These are phyloP conservation scores for Sanderia malayensis DNA, from an alignment of 30 jellyfish, hydroid and myxozoan genomes.

Conservation along the genomic window DNA sequence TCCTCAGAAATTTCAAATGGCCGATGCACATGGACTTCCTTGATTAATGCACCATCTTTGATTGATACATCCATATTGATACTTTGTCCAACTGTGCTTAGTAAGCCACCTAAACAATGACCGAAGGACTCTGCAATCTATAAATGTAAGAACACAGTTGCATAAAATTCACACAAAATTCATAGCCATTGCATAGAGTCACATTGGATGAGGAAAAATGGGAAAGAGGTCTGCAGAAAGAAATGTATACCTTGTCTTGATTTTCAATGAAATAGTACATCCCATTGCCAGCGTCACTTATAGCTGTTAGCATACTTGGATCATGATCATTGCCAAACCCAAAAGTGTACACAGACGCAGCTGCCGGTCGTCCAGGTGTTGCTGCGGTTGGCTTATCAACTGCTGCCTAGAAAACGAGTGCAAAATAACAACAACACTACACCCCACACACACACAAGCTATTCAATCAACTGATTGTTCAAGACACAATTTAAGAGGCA, in stretches of 20 bases:
- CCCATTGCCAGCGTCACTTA: slow-evolving; percentile 93
- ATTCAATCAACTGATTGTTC: too few species aligned
- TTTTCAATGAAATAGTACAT: slow-evolving; percentile 87
- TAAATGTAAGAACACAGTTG: background rate
- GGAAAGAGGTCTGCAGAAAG: background rate
- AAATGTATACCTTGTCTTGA: slow-evolving; percentile 59
- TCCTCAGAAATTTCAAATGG: slow-evolving; percentile 45
- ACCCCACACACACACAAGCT: too few species aligned
- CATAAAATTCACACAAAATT: too few species aligned
- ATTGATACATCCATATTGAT: slow-evolving; percentile 50
- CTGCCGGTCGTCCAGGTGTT: slow-evolving; percentile 17
- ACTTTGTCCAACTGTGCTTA: slow-evolving; percentile 86
- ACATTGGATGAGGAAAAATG: slow-evolving; percentile 7
- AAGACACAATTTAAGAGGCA: too few species aligned
- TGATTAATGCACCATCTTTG: slow-evolving; percentile 66
- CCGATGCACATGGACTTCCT: slow-evolving; percentile 65
- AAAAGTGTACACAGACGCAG: slow-evolving; percentile 73
- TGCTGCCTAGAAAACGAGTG: too few species aligned
- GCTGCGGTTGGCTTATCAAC: slow-evolving; percentile 7
- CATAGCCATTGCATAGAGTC: too few species aligned
- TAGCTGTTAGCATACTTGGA: slow-evolving; percentile 74
- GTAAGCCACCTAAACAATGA: slow-evolving; percentile 80
- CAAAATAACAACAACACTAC: too few species aligned
- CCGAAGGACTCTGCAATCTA: slow-evolving; percentile 87
- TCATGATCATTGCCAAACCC: slow-evolving; percentile 91